Evolutionary conservation across 2,113 vertebrate species (phyloP).

Genomic region (Isurus oxyrinchus): DNA sequence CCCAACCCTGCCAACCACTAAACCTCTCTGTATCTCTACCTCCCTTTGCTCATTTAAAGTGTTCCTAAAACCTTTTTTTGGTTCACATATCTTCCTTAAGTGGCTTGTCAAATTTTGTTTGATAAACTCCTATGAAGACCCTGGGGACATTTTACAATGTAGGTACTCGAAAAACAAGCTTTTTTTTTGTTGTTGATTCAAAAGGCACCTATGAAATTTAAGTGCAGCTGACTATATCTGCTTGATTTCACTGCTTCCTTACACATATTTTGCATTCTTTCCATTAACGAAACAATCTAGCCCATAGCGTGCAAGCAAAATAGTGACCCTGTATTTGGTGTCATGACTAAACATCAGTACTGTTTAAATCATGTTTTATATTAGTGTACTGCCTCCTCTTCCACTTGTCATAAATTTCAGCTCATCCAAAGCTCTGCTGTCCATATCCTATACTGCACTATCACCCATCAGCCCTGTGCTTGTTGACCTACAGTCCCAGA

Average conservation of each 20-base stretch:
- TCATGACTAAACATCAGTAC: neutral
- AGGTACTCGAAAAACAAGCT: neutral
- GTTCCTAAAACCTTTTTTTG: neutral
- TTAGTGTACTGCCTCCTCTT: neutral
- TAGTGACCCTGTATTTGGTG: constrained; percentile 8
- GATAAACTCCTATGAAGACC: neutral
- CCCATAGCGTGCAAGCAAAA: constrained; percentile 21
- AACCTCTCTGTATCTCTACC: neutral
- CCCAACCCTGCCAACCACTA: too few species aligned
- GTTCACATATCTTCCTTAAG: neutral
- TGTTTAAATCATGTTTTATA: constrained; percentile 6
- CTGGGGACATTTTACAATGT: neutral
- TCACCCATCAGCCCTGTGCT: neutral
- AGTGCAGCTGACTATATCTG: neutral
- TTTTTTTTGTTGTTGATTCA: neutral
- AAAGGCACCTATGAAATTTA: neutral
- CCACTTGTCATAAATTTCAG: neutral
- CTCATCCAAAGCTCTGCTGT: neutral
- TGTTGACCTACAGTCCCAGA: neutral
- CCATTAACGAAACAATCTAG: constrained; percentile 1
- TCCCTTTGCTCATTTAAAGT: neutral
- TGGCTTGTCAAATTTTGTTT: neutral
- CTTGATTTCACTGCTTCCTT: neutral
- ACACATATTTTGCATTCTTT: neutral
- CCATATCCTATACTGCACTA: neutral